Evolutionary conservation across 2,113 vertebrate genomes (phyloP).

Genomic region (Eublepharis macularius): DNA sequence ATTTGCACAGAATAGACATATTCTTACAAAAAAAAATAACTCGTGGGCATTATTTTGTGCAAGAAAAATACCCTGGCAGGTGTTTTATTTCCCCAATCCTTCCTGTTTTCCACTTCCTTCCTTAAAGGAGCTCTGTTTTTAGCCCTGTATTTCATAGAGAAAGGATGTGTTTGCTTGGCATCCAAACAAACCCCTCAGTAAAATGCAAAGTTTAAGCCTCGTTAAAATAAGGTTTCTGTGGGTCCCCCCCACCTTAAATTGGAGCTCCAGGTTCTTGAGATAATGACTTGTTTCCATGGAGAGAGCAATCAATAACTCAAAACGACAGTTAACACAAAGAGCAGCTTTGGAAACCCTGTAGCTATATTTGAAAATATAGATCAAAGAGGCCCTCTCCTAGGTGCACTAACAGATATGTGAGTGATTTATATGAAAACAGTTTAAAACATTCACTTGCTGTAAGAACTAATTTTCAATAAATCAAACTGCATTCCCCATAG

Average conservation of each 20-base stretch:
- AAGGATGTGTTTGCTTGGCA: neutral
- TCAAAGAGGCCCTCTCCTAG: neutral
- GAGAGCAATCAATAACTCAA: neutral
- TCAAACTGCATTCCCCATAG: conserved; percentile 70
- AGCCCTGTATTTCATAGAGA: neutral
- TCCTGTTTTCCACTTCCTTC: neutral
- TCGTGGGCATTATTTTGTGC: neutral
- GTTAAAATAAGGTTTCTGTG: neutral
- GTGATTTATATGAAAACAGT: conserved; percentile 73
- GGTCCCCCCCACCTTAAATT: neutral
- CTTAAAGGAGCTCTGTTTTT: neutral
- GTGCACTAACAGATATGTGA: neutral
- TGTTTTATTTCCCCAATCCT: neutral
- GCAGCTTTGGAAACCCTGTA: neutral
- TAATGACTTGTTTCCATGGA: neutral
- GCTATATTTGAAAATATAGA: neutral
- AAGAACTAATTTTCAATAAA: conserved; percentile 78
- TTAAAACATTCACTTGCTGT: conserved; percentile 75
- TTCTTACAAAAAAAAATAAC: neutral
- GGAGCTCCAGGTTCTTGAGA: neutral
- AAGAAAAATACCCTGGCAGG: neutral
- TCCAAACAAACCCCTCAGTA: neutral
- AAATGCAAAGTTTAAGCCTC: fast-evolving
- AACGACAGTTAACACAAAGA: fast-evolving
- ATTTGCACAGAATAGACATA: neutral